Base-by-base conservation (phyloP, 2,888 invertebrate genomes). In the Ophion ventricosus region DNA sequence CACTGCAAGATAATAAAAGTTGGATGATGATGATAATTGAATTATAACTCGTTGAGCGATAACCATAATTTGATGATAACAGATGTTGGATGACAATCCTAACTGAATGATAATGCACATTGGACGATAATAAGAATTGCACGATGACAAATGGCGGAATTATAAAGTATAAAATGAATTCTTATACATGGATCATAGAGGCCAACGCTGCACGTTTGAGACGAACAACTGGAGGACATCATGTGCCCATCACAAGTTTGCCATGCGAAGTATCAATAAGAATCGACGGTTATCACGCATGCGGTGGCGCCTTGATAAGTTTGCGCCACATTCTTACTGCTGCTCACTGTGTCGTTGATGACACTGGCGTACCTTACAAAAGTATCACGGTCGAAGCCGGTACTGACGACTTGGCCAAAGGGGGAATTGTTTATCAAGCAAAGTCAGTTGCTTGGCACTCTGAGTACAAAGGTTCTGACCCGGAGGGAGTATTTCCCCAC, bases 221-320 rank as follows among this genome's bases (percentile, higher is more conserved):
- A 76, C 85, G 88, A 25, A 23, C 87, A 26, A 83, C 81, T 61
- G 88, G 87, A 26, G 87, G 83, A 8, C 4, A 43, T 5, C 23
- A 67, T 0, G 82, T 83, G 11, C 35, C 26, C 8, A 64, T 77
- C 20, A 54, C 63, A 7, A 80, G 87, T 20, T 85, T 87, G 64
- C 87, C 87, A 11, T 88, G 87, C 83, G 87, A 87, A 23, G 88
- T 83, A 1, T 87, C 87, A 4, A 49, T 88, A 35, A 85, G 82
- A 76, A 74, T 63, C 20, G 56, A 81, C 25, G 61, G 78, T 56
- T 26, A 77, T 26, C 87, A 88, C 76, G 79, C 87, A 54, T 88
- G 88, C 81, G 87, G 87, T 0, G 88, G 88, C 49, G 64, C 84
- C 5, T 76, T 88, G 64, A 88, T 88, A 56, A 88, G 83, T 59